Base-by-base conservation (phyloP, 1,140 invertebrate species). In the Diorhabda elongata region DNA sequence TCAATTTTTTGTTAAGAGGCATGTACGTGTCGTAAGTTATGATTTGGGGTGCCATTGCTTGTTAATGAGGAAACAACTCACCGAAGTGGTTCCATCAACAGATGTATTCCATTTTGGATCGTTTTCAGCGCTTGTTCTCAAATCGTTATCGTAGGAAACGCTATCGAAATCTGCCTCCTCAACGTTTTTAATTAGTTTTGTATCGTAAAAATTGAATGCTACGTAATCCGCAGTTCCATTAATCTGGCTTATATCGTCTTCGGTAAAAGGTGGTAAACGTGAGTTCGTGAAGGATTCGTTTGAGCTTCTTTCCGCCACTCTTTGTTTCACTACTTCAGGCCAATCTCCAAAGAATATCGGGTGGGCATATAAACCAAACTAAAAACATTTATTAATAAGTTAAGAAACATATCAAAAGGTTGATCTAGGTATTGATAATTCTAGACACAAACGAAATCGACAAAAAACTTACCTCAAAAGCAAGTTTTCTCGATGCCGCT, bases 281-380 rank as follows among this genome's bases (percentile, higher is more conserved):
- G 89, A 90, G 61, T 78, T 77, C 0, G 72, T 69, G 66, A 83
- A 85, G n/a, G 86, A 86, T 80, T 91, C 88, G 64, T 82, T 77
- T 61, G 81, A 80, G 76, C 89, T 89, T 47, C 85, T 82, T 9
- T 79, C 74, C 7, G 81, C 82, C 5, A 91, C 81, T 41, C 83
- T 83, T 8, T 85, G 79, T 71, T 85, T 87, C 79, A 91, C 84
- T 42, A 87, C 80, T 69, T 79, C 70, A 2, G 89, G 89, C 76
- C 89, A 91, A 71, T 90, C 86, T 5, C 89, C 89, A 4, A 80
- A 75, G 67, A 84, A 89, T 63, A 91, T 87, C 4, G 89, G 88
- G 80, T 90, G 82, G 2, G 83, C 85, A 73, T 86, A 89, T 83
- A 85, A 86, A 4, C 85, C 86, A 70, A 86, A 84, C 83, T 85